Conservation (phyloP, 37 sponge, comb jelly and placozoan genomes). For the Beroe forskalii region DNA sequence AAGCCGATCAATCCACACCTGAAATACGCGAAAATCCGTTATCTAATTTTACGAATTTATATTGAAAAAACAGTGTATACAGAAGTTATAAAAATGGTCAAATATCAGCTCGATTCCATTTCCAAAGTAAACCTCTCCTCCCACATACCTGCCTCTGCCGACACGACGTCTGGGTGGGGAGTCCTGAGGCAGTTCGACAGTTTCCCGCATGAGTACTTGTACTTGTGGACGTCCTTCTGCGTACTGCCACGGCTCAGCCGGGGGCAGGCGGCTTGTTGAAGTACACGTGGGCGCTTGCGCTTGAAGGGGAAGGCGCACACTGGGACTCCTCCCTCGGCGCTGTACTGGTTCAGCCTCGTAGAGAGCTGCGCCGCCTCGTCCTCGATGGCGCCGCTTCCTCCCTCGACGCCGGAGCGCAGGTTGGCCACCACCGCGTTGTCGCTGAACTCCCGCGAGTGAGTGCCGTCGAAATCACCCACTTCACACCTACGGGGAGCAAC, state of each 20-base stretch:
- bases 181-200: not conserved
- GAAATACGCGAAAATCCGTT: not conserved
- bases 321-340: slow-evolving; percentile 19
- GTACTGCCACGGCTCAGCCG: slow-evolving; percentile 37
- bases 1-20: slow-evolving; percentile 40
- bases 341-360: slow-evolving; percentile 20
- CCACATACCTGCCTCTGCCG: slow-evolving; percentile 18
- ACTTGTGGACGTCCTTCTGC: not conserved
- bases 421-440: slow-evolving; percentile 16
- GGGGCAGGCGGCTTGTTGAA: slow-evolving; percentile 54
- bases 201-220: slow-evolving; percentile 3
- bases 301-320: slow-evolving; percentile 30
- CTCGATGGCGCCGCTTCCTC: slow-evolving; percentile 4
- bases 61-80: no score
- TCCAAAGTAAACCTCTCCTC: no score
- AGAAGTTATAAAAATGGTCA: no score
- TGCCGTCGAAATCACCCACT: slow-evolving; percentile 21
- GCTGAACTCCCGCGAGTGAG: slow-evolving; percentile 41
- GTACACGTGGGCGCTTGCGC: slow-evolving; percentile 38
- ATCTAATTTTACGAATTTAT: no score
- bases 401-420: slow-evolving; percentile 44
- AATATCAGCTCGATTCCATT: no score
- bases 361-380: slow-evolving; percentile 38
- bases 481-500: slow-evolving; percentile 27
- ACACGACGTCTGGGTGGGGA: slow-evolving; percentile 5